phyloP scores from a whole-genome alignment of 1,140 invertebrate species.

The Lepidurus couesii region DNA sequence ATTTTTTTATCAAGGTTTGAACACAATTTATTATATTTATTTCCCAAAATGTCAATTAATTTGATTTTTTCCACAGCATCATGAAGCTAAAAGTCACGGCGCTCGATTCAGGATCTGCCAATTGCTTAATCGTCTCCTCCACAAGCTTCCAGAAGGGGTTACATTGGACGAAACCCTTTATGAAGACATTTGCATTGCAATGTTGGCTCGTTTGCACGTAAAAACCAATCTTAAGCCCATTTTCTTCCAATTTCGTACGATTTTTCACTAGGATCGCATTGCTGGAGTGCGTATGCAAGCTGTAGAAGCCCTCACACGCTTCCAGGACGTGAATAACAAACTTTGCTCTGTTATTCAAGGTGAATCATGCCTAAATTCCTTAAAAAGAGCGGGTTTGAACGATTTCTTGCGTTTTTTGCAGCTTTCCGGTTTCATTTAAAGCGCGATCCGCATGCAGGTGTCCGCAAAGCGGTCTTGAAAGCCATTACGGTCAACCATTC shows the following conservation, averaged over 20 bases:
- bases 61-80: constrained; percentile 43
- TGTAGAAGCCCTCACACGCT: constrained; percentile 65
- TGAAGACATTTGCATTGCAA: constrained; percentile 61
- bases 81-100: constrained; percentile 54
- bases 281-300: constrained; percentile 69
- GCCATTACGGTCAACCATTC: constrained; percentile 55
- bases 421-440: constrained; percentile 70
- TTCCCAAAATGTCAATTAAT: neutral
- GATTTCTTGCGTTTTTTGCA: constrained; percentile 40
- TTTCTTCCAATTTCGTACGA: too few relatives aligned
- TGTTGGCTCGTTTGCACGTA: constrained; percentile 59
- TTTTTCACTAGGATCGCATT: constrained; percentile 55
- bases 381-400: constrained; percentile 12
- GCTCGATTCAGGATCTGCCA: constrained; percentile 68
- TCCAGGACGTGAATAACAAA: constrained; percentile 70
- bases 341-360: constrained; percentile 68
- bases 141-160: constrained; percentile 66
- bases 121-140: constrained; percentile 64
- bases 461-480: constrained; percentile 59
- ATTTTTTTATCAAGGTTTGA: constrained; percentile 52
- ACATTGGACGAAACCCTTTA: constrained; percentile 68
- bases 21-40: neutral
- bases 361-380: constrained; percentile 34
- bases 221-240: neutral
- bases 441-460: constrained; percentile 66